Conservation (phyloP, 2,113 vertebrate species). For the Mugil cephalus region DNA sequence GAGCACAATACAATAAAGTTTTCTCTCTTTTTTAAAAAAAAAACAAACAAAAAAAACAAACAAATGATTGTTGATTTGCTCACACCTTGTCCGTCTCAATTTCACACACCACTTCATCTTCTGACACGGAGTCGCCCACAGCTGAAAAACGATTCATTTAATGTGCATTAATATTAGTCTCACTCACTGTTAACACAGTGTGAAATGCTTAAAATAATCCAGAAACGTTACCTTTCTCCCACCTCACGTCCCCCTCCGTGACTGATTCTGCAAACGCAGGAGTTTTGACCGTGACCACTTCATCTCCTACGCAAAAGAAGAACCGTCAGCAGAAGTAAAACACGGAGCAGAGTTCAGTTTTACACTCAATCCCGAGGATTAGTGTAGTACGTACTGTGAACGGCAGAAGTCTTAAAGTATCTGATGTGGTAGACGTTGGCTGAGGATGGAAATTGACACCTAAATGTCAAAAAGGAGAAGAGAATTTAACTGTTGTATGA, state of each 20-base stretch:
- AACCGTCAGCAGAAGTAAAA: not conserved
- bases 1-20: not conserved
- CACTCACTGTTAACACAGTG: no score
- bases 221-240: slow-evolving; percentile 92
- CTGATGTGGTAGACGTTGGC: slow-evolving; percentile 82
- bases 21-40: not conserved
- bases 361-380: not conserved
- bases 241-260: slow-evolving; percentile 98
- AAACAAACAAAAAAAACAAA: not conserved
- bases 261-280: slow-evolving; percentile 97
- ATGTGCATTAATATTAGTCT: not conserved
- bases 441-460: slow-evolving; percentile 77
- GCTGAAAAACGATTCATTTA: slow-evolving; percentile 81
- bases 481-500: not conserved
- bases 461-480: slow-evolving; percentile 63
- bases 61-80: not conserved
- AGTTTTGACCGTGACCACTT: slow-evolving; percentile 92
- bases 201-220: no score
- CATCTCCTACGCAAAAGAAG: slow-evolving; percentile 83
- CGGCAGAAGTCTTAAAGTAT: slow-evolving; percentile 89
- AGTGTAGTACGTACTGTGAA: slow-evolving; percentile 85
- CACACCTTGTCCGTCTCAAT: slow-evolving; percentile 98
- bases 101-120: slow-evolving; percentile 98
- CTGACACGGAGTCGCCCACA: slow-evolving; percentile 92
- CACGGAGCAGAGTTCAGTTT: not conserved